Evolutionary conservation across 2,113 vertebrate species (phyloP).

Genomic region (Microcebus jonahi): DNA sequence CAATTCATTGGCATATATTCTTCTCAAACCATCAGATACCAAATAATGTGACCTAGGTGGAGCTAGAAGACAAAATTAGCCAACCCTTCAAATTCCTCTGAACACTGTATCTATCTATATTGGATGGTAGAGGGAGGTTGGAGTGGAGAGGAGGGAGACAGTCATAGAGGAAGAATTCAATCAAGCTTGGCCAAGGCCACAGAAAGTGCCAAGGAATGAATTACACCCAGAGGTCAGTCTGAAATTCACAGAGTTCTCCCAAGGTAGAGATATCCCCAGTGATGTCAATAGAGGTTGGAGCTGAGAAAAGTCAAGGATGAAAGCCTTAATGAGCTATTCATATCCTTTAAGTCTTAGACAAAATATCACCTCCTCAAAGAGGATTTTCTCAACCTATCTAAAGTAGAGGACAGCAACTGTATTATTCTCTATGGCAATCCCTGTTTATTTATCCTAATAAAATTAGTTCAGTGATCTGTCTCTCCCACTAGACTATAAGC

Average conservation of each 20-base stretch:
- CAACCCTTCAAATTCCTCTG: conserved; percentile 50
- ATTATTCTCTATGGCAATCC: not conserved
- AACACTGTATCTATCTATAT: not conserved
- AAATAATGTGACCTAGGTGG: conserved; percentile 45
- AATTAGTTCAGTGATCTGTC: conserved; percentile 27
- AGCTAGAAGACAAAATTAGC: conserved; percentile 52
- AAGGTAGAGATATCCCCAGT: not conserved
- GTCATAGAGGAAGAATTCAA: conserved; percentile 25
- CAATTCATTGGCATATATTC: conserved; percentile 46
- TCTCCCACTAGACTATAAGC: not conserved
- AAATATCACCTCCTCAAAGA: conserved; percentile 45
- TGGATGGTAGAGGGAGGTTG: not conserved
- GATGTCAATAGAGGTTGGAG: conserved; percentile 7
- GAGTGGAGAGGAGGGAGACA: not conserved
- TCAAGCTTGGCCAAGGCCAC: conserved; percentile 18
- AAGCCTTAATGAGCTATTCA: conserved; percentile 33
- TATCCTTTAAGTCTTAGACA: conserved; percentile 17
- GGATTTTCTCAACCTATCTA: not conserved
- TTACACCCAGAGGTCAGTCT: conserved; percentile 17
- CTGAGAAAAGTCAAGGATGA: conserved; percentile 26
- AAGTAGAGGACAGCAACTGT: conserved; percentile 27
- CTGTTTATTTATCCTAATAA: conserved; percentile 20
- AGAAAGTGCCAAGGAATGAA: conserved; percentile 52
- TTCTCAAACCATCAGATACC: conserved; percentile 32
- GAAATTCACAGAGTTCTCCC: conserved; percentile 43